These are phyloP conservation scores for Poecilia latipinna DNA, from an alignment of 2,113 vertebrate species.

Conservation along the genomic window DNA sequence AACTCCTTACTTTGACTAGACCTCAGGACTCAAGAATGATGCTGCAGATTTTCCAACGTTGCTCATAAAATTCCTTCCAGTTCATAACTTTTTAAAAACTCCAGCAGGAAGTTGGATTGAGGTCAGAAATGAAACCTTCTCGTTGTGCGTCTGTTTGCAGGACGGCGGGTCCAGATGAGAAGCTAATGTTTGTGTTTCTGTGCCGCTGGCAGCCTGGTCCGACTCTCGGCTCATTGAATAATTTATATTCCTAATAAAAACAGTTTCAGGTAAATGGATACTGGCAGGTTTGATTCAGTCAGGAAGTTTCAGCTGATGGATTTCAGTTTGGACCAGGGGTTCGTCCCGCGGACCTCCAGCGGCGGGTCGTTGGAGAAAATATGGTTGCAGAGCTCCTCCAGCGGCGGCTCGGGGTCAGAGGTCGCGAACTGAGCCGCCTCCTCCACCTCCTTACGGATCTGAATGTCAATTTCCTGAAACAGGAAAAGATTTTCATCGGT, in stretches of 20 bases:
- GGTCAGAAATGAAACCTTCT: background rate
- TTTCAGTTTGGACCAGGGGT: conserved; percentile 89
- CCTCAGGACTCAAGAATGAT: too few relatives aligned
- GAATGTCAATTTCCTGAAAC: conserved; percentile 89
- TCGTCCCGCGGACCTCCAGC: conserved; percentile 89
- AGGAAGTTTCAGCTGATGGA: conserved; percentile 80
- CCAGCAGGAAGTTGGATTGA: background rate
- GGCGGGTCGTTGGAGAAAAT: conserved; percentile 84
- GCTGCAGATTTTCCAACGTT: background rate
- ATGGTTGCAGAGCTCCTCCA: conserved; percentile 91
- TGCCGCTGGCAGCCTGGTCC: background rate
- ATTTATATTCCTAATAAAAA: conserved; percentile 36
- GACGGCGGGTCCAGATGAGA: too few relatives aligned
- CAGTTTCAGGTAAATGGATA: conserved; percentile 41
- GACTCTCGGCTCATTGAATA: background rate
- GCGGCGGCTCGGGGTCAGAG: conserved; percentile 90
- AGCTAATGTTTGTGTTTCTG: too few relatives aligned
- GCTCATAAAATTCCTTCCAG: background rate
- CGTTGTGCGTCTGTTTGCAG: too few relatives aligned
- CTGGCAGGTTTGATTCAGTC: conserved; percentile 22
- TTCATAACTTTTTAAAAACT: background rate
- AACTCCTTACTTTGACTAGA: background rate
- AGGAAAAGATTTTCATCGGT: background rate
- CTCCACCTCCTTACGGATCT: conserved; percentile 92
- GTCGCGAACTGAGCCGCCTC: conserved; percentile 93